A percentile compares a stretch with the other conserved stretches of the same genome.
phyloP scores from a whole-genome alignment of 1,140 invertebrate species.

The Drosophila arawakana region DNA sequence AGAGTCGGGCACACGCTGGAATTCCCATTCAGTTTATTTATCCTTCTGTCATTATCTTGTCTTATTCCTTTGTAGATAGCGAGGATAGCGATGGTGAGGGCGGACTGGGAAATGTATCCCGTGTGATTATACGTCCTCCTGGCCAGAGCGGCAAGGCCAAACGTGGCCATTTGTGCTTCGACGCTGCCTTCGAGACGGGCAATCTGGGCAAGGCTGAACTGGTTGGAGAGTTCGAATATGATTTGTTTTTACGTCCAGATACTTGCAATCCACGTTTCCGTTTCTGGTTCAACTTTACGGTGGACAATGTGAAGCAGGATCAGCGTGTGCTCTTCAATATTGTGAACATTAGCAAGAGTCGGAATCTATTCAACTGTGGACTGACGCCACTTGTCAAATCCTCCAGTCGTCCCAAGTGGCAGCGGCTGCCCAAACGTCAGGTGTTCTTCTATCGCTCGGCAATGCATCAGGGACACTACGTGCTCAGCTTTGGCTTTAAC shows the following conservation, averaged over 20 bases:
- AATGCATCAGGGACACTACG: slow-evolving; percentile 95
- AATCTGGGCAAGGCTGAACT: slow-evolving; percentile 98
- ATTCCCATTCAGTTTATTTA: background rate
- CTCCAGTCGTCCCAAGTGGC: slow-evolving; percentile 95
- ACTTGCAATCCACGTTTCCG: slow-evolving; percentile 96
- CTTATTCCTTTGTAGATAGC: slow-evolving; percentile 89
- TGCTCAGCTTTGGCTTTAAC: slow-evolving; percentile 96
- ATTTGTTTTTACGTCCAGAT: slow-evolving; percentile 97
- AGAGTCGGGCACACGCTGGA: too few species aligned
- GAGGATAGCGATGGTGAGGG: slow-evolving; percentile 98
- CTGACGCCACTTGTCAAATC: slow-evolving; percentile 98
- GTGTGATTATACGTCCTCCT: slow-evolving; percentile 95
- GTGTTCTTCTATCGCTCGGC: slow-evolving; percentile 97
- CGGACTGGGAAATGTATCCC: slow-evolving; percentile 96
- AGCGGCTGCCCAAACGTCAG: slow-evolving; percentile 91
- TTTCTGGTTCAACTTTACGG: slow-evolving; percentile 99
- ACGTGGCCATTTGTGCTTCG: slow-evolving; percentile 97
- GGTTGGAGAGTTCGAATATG: slow-evolving; percentile 97
- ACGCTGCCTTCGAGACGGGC: slow-evolving; percentile 98
- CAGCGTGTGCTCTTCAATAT: slow-evolving; percentile 99
- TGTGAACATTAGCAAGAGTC: slow-evolving; percentile 97
- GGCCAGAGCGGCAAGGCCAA: slow-evolving; percentile 94
- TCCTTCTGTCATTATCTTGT: background rate
- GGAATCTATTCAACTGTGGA: slow-evolving; percentile 94
- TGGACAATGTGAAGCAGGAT: slow-evolving; percentile 97